These are phyloP conservation scores for Porites australiensis DNA, from an alignment of 64 coral and sea anemone genomes.

Conservation along the genomic window DNA sequence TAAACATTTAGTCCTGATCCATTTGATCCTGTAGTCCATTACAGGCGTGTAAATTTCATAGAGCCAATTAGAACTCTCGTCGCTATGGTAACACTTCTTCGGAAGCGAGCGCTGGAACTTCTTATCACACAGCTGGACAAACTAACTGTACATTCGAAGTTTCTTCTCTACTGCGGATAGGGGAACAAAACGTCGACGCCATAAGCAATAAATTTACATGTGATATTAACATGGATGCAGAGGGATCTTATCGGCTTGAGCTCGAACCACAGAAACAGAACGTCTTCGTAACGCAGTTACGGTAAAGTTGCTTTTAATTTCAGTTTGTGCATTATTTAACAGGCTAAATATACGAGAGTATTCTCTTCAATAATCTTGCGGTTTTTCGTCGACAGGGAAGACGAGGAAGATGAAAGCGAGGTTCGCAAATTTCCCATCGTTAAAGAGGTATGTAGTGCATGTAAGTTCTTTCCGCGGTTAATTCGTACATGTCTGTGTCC, in stretches of 20 bases:
- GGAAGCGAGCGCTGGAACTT: background rate
- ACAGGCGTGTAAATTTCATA: background rate
- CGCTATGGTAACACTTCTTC: constrained; percentile 14
- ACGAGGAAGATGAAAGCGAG: constrained; percentile 84
- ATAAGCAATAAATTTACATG: background rate
- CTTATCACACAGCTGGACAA: background rate
- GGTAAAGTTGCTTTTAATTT: constrained; percentile 41
- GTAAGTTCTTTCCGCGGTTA: background rate
- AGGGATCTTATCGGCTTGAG: constrained; percentile 69
- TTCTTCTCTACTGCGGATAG: background rate
- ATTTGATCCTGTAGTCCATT: background rate
- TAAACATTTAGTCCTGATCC: background rate
- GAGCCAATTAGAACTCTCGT: background rate
- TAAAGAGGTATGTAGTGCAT: constrained; percentile 76
- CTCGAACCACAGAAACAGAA: constrained; percentile 84
- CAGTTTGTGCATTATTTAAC: constrained; percentile 12
- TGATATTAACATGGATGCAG: constrained; percentile 30
- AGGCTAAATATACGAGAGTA: background rate
- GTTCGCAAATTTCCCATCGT: constrained; percentile 92
- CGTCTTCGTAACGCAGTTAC: constrained; percentile 95
- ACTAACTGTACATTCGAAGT: too few relatives aligned
- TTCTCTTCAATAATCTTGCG: background rate
- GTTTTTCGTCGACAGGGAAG: constrained; percentile 56
- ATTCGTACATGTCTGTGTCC: too few relatives aligned
- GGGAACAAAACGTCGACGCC: background rate